Percentiles rank a stretch among this genome's conserved stretches.
These are phyloP conservation scores for Penaeus chinensis DNA, from an alignment of 1,140 invertebrate genomes.

Conservation along the genomic window DNA sequence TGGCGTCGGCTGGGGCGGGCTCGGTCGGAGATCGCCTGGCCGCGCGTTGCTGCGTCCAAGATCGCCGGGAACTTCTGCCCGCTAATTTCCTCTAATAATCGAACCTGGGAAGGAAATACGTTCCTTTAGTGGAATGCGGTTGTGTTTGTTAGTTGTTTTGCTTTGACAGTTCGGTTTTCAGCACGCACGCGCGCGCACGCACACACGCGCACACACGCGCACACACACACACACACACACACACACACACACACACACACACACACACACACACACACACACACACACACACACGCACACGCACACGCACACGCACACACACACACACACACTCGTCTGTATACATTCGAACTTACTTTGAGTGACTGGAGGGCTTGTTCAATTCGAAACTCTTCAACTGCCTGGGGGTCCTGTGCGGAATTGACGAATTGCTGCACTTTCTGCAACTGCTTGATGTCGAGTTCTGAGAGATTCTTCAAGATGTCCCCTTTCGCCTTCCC, in stretches of 20 bases:
- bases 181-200: too few relatives aligned
- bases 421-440: conserved; percentile 10
- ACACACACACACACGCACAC: too few relatives aligned
- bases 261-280: too few relatives aligned
- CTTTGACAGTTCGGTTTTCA: too few relatives aligned
- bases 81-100: conserved; percentile 40
- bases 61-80: conserved; percentile 3
- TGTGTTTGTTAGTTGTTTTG: neutral
- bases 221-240: too few relatives aligned
- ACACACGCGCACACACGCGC: too few relatives aligned
- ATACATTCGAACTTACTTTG: neutral
- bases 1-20: conserved; percentile 11
- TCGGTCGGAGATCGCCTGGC: conserved; percentile 9
- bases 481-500: neutral
- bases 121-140: neutral
- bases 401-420: neutral
- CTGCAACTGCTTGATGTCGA: conserved; percentile 25
- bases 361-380: conserved; percentile 19
- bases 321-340: neutral
- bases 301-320: too few relatives aligned
- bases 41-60: conserved; percentile 27
- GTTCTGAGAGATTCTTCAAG: neutral
- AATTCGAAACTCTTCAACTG: conserved; percentile 5
- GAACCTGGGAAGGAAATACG: neutral
- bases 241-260: too few relatives aligned